phyloP scores from a whole-genome alignment of 1,140 invertebrate genomes.

The Zaprionus lachaisei region DNA sequence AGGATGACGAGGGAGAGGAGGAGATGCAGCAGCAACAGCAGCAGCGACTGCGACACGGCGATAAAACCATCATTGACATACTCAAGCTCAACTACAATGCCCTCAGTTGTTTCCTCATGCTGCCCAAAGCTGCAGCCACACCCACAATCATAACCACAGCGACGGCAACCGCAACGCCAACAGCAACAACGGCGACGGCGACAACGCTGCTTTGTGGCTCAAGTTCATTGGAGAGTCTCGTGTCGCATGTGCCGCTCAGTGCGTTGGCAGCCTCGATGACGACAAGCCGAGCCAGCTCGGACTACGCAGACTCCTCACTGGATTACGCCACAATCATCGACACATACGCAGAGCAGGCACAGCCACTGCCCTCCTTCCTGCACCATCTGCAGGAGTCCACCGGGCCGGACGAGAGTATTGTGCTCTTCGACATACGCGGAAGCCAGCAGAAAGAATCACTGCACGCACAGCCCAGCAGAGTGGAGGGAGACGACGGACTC shows the following conservation, averaged over 20 bases:
- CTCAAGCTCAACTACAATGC: constrained; percentile 79
- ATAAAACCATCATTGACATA: constrained; percentile 79
- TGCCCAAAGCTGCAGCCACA: constrained; percentile 63
- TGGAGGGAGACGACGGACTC: constrained; percentile 51
- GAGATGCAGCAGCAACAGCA: constrained; percentile 46
- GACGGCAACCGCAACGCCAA: constrained; percentile 23
- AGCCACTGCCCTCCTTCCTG: constrained; percentile 54
- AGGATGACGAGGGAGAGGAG: constrained; percentile 35
- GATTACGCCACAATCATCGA: constrained; percentile 63
- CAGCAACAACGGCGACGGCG: background rate
- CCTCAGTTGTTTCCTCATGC: constrained; percentile 73
- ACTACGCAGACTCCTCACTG: constrained; percentile 61
- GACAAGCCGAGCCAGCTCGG: constrained; percentile 55
- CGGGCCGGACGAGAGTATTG: constrained; percentile 71
- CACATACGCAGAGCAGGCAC: constrained; percentile 40
- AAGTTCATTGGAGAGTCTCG: constrained; percentile 74
- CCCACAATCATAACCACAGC: constrained; percentile 38
- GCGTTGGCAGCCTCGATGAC: constrained; percentile 52
- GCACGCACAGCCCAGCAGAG: constrained; percentile 10
- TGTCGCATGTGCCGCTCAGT: constrained; percentile 52
- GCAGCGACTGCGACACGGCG: constrained; percentile 64
- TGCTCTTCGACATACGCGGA: constrained; percentile 75
- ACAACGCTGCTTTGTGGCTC: constrained; percentile 49
- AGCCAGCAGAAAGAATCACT: constrained; percentile 28
- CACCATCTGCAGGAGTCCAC: constrained; percentile 50